Percentiles rank a stretch among this genome's conserved stretches.
Conservation (phyloP, 1,140 invertebrate species). For the Calephelis virginiensis region DNA sequence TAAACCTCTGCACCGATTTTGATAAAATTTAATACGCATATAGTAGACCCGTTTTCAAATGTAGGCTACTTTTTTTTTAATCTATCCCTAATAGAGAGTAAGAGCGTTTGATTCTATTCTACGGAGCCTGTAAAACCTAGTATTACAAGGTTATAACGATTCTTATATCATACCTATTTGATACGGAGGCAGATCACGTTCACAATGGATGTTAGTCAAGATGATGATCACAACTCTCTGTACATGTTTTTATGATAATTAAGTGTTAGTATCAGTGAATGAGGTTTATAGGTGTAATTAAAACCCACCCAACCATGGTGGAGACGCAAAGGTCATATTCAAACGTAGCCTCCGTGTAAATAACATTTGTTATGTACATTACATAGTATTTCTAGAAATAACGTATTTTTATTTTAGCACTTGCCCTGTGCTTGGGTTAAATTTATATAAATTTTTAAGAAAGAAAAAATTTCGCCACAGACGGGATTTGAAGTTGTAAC, state of each 20-base stretch:
- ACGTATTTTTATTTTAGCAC: not conserved
- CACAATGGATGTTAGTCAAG: not conserved
- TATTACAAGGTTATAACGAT: too few relatives aligned
- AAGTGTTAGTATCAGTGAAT: not conserved
- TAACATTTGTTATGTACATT: not conserved
- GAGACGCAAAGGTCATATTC: not conserved
- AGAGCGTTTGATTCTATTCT: too few relatives aligned
- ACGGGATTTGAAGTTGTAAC: too few relatives aligned
- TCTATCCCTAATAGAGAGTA: too few relatives aligned
- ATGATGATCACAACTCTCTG: not conserved
- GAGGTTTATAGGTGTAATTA: conserved; percentile 1
- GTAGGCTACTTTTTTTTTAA: too few relatives aligned
- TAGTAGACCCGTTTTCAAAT: too few relatives aligned
- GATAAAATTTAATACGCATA: too few relatives aligned
- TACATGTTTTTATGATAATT: not conserved
- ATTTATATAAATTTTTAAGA: too few relatives aligned
- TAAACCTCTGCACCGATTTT: too few relatives aligned
- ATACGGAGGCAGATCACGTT: not conserved
- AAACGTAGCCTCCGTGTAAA: not conserved
- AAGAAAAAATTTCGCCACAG: too few relatives aligned
- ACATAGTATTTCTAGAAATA: not conserved
- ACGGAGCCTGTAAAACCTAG: too few relatives aligned
- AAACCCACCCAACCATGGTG: not conserved
- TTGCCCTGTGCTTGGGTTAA: too few relatives aligned
- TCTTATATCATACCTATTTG: not conserved